Conservation (phyloP, 2,888 invertebrate genomes). For the Lithosia quadra region DNA sequence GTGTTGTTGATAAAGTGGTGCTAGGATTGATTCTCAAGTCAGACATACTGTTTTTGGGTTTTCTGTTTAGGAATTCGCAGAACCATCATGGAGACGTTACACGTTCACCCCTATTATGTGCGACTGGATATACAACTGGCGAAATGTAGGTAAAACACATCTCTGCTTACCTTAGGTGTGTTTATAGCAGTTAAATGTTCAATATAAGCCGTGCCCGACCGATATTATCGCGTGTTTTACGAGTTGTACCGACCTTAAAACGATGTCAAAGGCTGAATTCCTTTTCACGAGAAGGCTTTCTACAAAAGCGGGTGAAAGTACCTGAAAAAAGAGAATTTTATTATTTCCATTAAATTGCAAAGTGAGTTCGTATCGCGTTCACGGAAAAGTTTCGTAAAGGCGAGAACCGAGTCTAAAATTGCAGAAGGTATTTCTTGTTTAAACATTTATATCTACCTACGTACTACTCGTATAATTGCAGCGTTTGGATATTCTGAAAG, state of each 20-base stretch:
- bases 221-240: constrained; percentile 8
- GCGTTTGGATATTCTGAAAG: not conserved
- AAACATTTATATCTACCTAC: not conserved
- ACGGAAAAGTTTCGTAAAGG: not conserved
- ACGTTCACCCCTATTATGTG: not conserved
- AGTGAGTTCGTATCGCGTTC: not conserved
- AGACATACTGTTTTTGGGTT: not conserved
- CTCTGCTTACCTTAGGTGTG: not conserved
- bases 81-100: not conserved
- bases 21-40: not conserved
- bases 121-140: not conserved
- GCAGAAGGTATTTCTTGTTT: not conserved
- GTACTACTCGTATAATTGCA: not conserved
- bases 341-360: not conserved
- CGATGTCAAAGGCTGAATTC: not conserved
- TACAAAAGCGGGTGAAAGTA: not conserved
- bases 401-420: not conserved
- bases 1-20: not conserved
- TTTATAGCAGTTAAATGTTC: constrained; percentile 4
- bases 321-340: not conserved
- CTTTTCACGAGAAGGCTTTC: not conserved
- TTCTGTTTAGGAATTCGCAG: not conserved
- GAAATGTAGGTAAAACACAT: not conserved
- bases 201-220: not conserved
- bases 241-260: constrained; percentile 3